Percentiles rank a stretch among this genome's conserved stretches.
Evolutionary conservation across 2,113 vertebrate species (phyloP).

Genomic region (Cisticola juncidis): DNA sequence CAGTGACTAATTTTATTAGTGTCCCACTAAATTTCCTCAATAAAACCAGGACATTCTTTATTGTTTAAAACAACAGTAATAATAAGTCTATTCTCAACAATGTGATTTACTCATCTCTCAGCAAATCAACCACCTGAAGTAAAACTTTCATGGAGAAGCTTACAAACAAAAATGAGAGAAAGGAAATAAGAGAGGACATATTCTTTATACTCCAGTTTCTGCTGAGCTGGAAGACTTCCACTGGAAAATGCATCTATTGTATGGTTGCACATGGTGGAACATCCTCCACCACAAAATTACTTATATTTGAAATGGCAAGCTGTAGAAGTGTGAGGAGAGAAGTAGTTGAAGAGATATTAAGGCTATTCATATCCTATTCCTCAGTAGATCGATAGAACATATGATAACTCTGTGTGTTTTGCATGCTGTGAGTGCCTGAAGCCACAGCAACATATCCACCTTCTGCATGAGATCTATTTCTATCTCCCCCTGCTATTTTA

Average conservation of each 20-base stretch:
- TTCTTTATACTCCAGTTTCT: background rate
- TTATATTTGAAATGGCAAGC: background rate
- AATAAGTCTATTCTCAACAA: background rate
- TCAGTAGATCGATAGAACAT: conserved; percentile 29
- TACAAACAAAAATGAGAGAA: background rate
- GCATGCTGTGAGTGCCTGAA: conserved; percentile 5
- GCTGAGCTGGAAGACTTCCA: background rate
- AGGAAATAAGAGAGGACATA: background rate
- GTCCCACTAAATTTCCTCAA: background rate
- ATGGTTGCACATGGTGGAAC: background rate
- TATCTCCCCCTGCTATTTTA: conserved; percentile 9
- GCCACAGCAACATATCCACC: conserved; percentile 28
- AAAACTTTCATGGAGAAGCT: background rate
- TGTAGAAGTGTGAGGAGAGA: background rate
- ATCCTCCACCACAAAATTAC: background rate
- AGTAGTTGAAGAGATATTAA: background rate
- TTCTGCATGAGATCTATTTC: conserved; percentile 41
- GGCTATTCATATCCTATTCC: conserved; percentile 15
- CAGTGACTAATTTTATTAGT: background rate
- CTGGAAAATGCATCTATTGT: background rate
- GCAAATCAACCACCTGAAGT: background rate
- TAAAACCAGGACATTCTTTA: background rate
- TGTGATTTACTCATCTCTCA: background rate
- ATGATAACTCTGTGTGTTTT: conserved; percentile 24
- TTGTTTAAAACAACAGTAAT: background rate